These are phyloP conservation scores for Tromatobia lineatoria DNA, from an alignment of 2,888 invertebrate species.

Conservation along the genomic window DNA sequence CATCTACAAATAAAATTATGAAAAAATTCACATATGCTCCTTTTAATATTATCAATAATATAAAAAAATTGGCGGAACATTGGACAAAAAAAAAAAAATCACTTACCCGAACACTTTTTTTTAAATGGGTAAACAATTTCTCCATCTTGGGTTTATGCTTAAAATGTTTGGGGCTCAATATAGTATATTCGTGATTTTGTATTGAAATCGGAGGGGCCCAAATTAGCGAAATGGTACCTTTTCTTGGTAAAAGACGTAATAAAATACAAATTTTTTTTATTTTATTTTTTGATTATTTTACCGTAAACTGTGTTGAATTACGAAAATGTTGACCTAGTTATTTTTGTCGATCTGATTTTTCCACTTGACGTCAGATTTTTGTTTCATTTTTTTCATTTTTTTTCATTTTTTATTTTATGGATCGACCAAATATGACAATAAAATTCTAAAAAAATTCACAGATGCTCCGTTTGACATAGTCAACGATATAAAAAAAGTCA, in stretches of 20 bases:
- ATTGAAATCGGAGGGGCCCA: too few relatives aligned
- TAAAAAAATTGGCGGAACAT: background rate
- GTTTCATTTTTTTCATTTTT: too few relatives aligned
- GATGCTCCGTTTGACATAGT: background rate
- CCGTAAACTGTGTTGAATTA: background rate
- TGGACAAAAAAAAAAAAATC: background rate
- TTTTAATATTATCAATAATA: too few relatives aligned
- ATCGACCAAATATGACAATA: too few relatives aligned
- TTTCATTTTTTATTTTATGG: too few relatives aligned
- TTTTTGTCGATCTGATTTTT: too few relatives aligned
- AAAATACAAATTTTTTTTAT: background rate
- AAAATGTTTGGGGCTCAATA: background rate
- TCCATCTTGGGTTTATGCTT: background rate
- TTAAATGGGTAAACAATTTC: background rate
- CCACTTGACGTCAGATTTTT: too few relatives aligned
- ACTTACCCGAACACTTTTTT: background rate
- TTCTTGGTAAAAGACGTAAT: too few relatives aligned
- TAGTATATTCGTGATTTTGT: background rate
- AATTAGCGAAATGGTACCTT: too few relatives aligned
- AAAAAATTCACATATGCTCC: too few relatives aligned
- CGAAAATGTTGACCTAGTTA: background rate
- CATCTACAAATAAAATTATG: too few relatives aligned
- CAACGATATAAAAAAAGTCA: background rate
- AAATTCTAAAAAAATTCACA: too few relatives aligned
- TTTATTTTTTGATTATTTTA: background rate